A percentile compares a stretch with the other conserved stretches of the same genome.
phyloP scores from a whole-genome alignment of 2,113 vertebrate species.

The mouse (Mus musculus) region DNA sequence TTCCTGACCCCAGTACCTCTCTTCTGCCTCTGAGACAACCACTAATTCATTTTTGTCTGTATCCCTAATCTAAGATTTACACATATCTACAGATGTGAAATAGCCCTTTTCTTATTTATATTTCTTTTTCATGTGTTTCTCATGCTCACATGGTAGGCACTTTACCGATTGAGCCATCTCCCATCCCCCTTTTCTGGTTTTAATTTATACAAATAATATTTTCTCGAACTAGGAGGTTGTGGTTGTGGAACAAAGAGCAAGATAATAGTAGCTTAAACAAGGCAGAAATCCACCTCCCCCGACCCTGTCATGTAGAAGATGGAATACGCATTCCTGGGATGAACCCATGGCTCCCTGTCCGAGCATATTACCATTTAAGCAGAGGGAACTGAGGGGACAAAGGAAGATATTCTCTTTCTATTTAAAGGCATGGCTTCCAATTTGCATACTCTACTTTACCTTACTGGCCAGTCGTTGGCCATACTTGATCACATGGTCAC shows the following conservation, averaged over 20 bases:
- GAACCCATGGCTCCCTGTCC: not conserved
- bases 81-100: slow-evolving; percentile 47
- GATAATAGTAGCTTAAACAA: not conserved
- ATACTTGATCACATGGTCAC: slow-evolving; percentile 6
- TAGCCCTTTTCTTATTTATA: not conserved
- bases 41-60: slow-evolving; percentile 1
- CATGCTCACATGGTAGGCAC: not conserved
- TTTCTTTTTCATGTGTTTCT: not conserved
- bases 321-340: not conserved
- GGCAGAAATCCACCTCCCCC: not conserved
- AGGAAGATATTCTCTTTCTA: not conserved
- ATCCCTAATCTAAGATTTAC: not conserved
- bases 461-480: slow-evolving; percentile 18
- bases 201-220: slow-evolving; percentile 22
- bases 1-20: not conserved
- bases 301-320: not conserved
- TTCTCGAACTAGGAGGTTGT: not conserved
- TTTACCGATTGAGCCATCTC: not conserved
- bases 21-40: not conserved
- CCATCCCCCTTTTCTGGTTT: not conserved
- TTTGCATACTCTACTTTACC: not conserved
- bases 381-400: not conserved
- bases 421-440: not conserved
- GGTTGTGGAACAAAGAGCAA: slow-evolving; percentile 43
- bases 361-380: not conserved